Base-by-base conservation (phyloP, 2,113 vertebrate species). In the Elephantulus edwardii region DNA sequence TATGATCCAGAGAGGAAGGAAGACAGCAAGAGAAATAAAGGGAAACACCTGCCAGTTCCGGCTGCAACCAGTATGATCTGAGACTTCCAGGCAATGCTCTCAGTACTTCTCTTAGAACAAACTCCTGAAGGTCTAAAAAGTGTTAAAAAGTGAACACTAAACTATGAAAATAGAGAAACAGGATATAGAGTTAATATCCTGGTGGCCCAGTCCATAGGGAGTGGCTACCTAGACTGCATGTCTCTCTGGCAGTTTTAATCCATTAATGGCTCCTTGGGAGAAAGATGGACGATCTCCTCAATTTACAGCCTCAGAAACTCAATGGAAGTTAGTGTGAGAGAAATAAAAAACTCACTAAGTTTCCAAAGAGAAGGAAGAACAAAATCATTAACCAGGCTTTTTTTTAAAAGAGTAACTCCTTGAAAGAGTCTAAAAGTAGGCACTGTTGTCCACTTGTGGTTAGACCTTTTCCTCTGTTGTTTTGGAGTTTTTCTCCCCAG, bases 291-390 rank as follows among this genome's bases (percentile, higher is more conserved):
- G 6, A 22, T 56, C 54, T 22, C 8, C 26, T 17, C 54, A 26
- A 60, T 60, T 60, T 26, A 60, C 58, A 60, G 58, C 24, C 26
- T 30, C 26, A 28, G 58, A 60, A 60, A 60, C 48, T 60, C 48
- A 50, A 50, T 16, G 48, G 48, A 8, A 50, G 48, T 50, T n/a
- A n/a, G n/a, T n/a, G n/a, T n/a, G n/a, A n/a, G n/a, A n/a, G n/a
- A n/a, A n/a, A n/a, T n/a, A n/a, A n/a, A n/a, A n/a, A n/a, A n/a
- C n/a, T 87, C 92, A 35, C 33, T 74, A 28, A n/a, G 17, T 82
- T 93, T 81, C 40, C 38, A 92, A 75, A 60, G 35, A 79, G 42
- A 68, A 40, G 6, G 75, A 56, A 26, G 90, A 83, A 62, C 33
- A 83, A 85, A 89, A 81, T 50, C 68, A 33, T 56, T 70, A 77